Conservation (phyloP, 2,888 invertebrate species). For the Parelbella ahira region DNA sequence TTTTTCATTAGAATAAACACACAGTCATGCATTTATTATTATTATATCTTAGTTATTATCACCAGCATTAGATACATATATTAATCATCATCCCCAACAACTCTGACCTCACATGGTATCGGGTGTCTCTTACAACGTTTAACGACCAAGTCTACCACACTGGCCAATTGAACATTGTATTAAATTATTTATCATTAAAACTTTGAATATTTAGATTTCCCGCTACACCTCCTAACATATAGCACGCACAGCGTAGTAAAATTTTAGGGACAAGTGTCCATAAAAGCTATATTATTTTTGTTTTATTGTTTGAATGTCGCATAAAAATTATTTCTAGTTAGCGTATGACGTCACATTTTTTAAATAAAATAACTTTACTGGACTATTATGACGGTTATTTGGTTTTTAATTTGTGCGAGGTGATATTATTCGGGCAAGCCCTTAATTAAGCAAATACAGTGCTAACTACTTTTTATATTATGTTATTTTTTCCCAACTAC, state of each 20-base stretch:
- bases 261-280: conserved; percentile 61
- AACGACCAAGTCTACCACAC: too few relatives aligned
- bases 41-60: too few relatives aligned
- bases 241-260: conserved; percentile 45
- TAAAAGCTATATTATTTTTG: conserved; percentile 62
- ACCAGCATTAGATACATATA: too few relatives aligned
- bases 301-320: conserved; percentile 61
- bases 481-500: neutral
- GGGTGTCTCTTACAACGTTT: too few relatives aligned
- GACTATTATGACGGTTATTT: conserved; percentile 10
- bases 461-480: conserved; percentile 8
- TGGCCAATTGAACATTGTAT: too few relatives aligned
- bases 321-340: conserved; percentile 50
- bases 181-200: too few relatives aligned
- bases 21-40: too few relatives aligned
- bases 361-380: conserved; percentile 15
- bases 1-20: too few relatives aligned
- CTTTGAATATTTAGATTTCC: too few relatives aligned
- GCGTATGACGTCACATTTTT: conserved; percentile 35
- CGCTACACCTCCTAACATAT: conserved; percentile 29
- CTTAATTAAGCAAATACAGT: conserved; percentile 16
- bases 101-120: too few relatives aligned
- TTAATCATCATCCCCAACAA: too few relatives aligned
- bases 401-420: conserved; percentile 23
- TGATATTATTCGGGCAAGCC: conserved; percentile 17